Evolutionary conservation across 2,888 invertebrate species (phyloP).

Genomic region (Lacanobia oleracea): DNA sequence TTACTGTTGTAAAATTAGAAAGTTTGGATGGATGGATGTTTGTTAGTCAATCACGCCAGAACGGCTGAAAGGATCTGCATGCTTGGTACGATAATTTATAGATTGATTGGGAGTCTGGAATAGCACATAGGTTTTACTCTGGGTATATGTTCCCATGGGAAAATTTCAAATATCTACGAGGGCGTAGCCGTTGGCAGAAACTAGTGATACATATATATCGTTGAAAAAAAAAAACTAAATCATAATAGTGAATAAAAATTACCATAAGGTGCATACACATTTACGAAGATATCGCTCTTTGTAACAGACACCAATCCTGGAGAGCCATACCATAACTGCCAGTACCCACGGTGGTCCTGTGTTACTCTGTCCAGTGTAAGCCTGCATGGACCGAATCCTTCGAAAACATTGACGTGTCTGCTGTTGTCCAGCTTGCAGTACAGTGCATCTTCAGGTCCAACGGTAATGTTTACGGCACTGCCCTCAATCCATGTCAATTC

Average conservation of each 20-base stretch:
- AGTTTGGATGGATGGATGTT: no score
- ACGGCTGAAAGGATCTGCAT: no score
- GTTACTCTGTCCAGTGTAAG: conserved; percentile 73
- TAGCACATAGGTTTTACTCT: no score
- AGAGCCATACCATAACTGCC: conserved; percentile 74
- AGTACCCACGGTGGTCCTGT: conserved; percentile 72
- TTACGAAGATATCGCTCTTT: conserved; percentile 67
- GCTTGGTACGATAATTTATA: no score
- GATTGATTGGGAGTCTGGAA: no score
- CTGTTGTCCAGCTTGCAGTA: conserved; percentile 79
- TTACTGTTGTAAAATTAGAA: no score
- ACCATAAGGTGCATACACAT: conserved; percentile 55
- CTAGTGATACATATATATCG: background rate
- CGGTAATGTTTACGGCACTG: conserved; percentile 64
- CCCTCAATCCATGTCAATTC: conserved; percentile 56
- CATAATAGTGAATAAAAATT: background rate
- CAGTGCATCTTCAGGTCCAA: conserved; percentile 78
- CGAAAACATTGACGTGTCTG: conserved; percentile 67
- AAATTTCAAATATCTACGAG: no score
- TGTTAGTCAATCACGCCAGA: no score
- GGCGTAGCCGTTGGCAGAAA: background rate
- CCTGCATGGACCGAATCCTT: conserved; percentile 80
- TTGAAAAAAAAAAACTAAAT: background rate
- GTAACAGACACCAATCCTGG: conserved; percentile 73
- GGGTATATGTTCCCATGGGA: no score